phyloP scores from a whole-genome alignment of 2,888 invertebrate species.

The Netelia virgata region DNA sequence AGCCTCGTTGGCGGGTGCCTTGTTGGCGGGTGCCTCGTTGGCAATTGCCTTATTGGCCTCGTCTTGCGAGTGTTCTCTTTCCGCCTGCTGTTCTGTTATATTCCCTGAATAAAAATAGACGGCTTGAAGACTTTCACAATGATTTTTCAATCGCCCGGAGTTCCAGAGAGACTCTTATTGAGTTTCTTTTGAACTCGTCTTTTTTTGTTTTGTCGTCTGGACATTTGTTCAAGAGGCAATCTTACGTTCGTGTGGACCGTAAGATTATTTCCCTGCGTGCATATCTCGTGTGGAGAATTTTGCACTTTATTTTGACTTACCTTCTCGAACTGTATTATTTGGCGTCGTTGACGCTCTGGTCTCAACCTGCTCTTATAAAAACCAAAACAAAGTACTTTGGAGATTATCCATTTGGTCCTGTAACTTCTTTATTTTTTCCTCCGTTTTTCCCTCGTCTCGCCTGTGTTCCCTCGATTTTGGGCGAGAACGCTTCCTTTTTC shows the following conservation, averaged over 20 bases:
- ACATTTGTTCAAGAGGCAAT: too few species aligned
- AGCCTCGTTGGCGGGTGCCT: conserved; percentile 19
- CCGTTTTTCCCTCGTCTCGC: conserved; percentile 1
- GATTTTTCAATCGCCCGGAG: too few species aligned
- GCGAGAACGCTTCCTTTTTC: conserved; percentile 24
- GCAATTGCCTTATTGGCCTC: conserved; percentile 28
- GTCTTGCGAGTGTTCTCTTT: conserved; percentile 30
- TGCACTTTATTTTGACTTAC: too few species aligned
- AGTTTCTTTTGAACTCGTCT: too few species aligned
- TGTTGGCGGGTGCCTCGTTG: conserved; percentile 24
- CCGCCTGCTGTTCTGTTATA: conserved; percentile 31
- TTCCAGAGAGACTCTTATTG: too few species aligned
- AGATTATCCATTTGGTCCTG: conserved; percentile 34
- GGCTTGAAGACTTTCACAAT: too few species aligned
- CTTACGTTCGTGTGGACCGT: too few species aligned
- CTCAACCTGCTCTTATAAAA: conserved; percentile 12
- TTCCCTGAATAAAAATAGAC: background rate
- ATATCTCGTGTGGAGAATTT: too few species aligned
- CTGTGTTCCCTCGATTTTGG: conserved; percentile 28
- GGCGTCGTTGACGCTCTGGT: conserved; percentile 18
- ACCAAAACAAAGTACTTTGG: conserved; percentile 18
- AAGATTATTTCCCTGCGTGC: too few species aligned
- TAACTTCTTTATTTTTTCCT: conserved; percentile 24
- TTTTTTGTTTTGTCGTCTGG: too few species aligned
- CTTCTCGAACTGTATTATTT: conserved; percentile 20